A percentile compares a stretch with the other conserved stretches of the same genome.
phyloP scores from a whole-genome alignment of 2,888 invertebrate genomes.

The Drosophila buzzatii region DNA sequence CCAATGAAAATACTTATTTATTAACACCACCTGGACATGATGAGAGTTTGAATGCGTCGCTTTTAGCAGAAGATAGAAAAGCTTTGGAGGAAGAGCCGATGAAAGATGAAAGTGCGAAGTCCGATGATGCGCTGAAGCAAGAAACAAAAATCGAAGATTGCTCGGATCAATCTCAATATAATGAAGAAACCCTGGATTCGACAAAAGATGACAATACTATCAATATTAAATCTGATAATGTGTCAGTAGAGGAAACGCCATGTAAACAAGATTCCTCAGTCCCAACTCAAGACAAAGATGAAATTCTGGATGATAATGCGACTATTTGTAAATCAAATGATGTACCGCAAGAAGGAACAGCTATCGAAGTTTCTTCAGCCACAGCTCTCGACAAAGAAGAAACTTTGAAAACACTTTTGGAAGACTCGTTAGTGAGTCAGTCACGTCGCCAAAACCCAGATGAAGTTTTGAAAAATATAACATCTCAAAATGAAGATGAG shows the following conservation, averaged over 20 bases:
- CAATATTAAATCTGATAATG: neutral
- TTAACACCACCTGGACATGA: neutral
- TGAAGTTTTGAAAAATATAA: neutral
- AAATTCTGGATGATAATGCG: too few species aligned
- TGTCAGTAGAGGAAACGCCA: neutral
- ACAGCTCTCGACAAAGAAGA: neutral
- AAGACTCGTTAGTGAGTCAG: neutral
- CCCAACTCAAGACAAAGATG: neutral
- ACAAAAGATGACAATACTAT: neutral
- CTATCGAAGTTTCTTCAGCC: neutral
- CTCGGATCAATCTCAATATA: neutral
- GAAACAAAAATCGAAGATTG: neutral
- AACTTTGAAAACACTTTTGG: neutral
- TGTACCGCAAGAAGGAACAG: neutral
- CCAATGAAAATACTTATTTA: neutral
- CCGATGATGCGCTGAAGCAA: neutral
- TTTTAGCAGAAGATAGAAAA: neutral
- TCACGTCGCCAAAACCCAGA: neutral
- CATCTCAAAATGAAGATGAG: neutral
- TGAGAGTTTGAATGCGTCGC: slow-evolving; percentile 4
- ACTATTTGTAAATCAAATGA: neutral
- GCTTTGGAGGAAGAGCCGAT: neutral
- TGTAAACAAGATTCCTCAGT: neutral
- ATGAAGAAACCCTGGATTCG: neutral
- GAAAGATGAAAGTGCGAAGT: neutral